Evolutionary conservation across 2,888 invertebrate species (phyloP).

Genomic region (Nymphalis urticae): DNA sequence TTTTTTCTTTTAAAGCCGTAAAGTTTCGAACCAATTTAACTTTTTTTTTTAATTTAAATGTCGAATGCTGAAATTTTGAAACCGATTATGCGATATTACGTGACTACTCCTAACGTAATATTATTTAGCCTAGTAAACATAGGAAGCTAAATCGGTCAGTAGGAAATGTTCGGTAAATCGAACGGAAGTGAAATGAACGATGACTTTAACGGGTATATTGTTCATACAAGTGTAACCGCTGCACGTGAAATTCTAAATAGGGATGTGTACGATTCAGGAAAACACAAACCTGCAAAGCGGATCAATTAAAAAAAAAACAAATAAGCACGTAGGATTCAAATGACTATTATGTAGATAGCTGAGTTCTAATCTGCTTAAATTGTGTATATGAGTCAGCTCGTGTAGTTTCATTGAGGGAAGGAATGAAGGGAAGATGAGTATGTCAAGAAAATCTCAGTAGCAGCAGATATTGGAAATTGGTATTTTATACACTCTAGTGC

Average conservation of each 20-base stretch:
- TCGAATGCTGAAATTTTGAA: not conserved
- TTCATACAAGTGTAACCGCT: slow-evolving; percentile 27
- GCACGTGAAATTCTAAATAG: slow-evolving; percentile 26
- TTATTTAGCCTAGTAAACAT: slow-evolving; percentile 19
- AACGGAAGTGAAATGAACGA: slow-evolving; percentile 32
- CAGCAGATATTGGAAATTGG: too few relatives aligned
- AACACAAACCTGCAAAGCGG: not conserved
- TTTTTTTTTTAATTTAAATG: too few relatives aligned
- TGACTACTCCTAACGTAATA: slow-evolving; percentile 14
- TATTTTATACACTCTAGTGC: too few relatives aligned
- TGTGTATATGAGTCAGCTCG: too few relatives aligned
- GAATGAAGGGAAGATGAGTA: too few relatives aligned
- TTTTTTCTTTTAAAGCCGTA: too few relatives aligned
- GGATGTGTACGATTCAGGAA: not conserved
- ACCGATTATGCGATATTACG: not conserved
- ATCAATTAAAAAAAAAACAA: not conserved
- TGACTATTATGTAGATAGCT: too few relatives aligned
- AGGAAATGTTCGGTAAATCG: slow-evolving; percentile 28
- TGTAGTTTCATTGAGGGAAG: too few relatives aligned
- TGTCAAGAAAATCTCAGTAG: too few relatives aligned
- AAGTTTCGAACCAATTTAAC: too few relatives aligned
- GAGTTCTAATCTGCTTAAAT: too few relatives aligned
- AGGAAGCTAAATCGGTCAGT: slow-evolving; percentile 35
- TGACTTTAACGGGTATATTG: slow-evolving; percentile 27
- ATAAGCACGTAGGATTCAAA: not conserved